Percentiles rank a stretch among this genome's conserved stretches.
These are phyloP conservation scores for Carpatolechia fugitivella DNA, from an alignment of 2,888 invertebrate genomes.

Conservation along the genomic window DNA sequence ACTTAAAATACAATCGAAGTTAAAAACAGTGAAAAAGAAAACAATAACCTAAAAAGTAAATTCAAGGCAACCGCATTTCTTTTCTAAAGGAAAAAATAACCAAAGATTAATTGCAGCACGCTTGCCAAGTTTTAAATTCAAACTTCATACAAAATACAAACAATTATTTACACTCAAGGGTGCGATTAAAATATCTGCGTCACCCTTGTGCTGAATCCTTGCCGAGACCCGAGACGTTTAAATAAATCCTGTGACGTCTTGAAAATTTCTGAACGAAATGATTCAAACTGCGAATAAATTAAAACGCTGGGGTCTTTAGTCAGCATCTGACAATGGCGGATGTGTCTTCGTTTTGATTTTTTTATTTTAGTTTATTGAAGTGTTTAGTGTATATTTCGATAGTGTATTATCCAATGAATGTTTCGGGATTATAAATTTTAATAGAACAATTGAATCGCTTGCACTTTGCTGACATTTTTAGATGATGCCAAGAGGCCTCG, in stretches of 20 bases:
- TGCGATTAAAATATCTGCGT: constrained; percentile 7
- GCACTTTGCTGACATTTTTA: no score
- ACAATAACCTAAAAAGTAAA: not conserved
- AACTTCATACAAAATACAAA: constrained; percentile 2
- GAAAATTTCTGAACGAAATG: not conserved
- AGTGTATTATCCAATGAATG: no score
- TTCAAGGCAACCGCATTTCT: not conserved
- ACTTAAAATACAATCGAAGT: no score
- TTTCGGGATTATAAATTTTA: no score
- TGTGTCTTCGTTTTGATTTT: no score
- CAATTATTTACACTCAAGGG: constrained; percentile 7
- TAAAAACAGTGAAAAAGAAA: not conserved
- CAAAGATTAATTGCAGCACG: not conserved
- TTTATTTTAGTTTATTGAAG: no score
- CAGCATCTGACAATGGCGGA: no score
- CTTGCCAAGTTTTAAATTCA: not conserved
- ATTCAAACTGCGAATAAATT: no score
- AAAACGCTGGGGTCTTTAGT: no score
- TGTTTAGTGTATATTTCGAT: no score
- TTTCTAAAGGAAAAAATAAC: not conserved
- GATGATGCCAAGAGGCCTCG: no score
- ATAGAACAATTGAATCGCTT: no score
- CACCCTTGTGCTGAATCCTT: constrained; percentile 4
- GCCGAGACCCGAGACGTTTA: not conserved
- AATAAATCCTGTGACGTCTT: not conserved